These are phyloP conservation scores for Brachypodius melanocephalos DNA, from an alignment of 2,113 vertebrate species.

Conservation along the genomic window DNA sequence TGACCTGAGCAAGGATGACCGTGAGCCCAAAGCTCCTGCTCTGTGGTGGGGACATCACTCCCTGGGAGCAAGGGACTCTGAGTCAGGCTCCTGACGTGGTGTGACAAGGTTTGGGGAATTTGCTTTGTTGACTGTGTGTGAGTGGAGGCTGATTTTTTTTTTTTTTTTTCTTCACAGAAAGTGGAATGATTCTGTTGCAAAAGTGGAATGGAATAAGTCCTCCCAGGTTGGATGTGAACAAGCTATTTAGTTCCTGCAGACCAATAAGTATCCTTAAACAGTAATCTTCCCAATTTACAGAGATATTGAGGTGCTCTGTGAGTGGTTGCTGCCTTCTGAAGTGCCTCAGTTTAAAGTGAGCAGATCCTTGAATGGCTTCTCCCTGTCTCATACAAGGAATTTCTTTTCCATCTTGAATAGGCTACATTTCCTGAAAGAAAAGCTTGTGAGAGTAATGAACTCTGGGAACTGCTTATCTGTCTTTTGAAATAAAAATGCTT, in stretches of 20 bases:
- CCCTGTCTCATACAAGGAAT: background rate
- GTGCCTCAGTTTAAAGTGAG: background rate
- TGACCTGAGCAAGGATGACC: background rate
- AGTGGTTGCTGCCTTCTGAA: background rate
- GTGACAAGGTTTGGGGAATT: background rate
- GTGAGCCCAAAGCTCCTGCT: background rate
- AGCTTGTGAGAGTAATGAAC: background rate
- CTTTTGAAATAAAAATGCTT: background rate
- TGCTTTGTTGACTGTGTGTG: background rate
- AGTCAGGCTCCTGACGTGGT: rapidly evolving
- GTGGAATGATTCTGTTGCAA: background rate
- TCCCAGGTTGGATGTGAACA: background rate
- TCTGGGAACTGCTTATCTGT: background rate
- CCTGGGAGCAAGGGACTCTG: background rate
- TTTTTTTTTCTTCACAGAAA: background rate
- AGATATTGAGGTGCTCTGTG: background rate
- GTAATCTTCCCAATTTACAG: background rate
- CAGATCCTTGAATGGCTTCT: background rate
- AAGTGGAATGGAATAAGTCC: background rate
- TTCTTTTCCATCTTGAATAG: background rate
- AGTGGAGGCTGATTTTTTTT: background rate
- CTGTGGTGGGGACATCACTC: background rate
- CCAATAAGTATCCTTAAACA: background rate
- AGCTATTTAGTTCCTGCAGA: background rate
- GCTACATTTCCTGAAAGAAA: background rate